phyloP scores from a whole-genome alignment of 2,888 invertebrate genomes.

The Acrobasis consociella region DNA sequence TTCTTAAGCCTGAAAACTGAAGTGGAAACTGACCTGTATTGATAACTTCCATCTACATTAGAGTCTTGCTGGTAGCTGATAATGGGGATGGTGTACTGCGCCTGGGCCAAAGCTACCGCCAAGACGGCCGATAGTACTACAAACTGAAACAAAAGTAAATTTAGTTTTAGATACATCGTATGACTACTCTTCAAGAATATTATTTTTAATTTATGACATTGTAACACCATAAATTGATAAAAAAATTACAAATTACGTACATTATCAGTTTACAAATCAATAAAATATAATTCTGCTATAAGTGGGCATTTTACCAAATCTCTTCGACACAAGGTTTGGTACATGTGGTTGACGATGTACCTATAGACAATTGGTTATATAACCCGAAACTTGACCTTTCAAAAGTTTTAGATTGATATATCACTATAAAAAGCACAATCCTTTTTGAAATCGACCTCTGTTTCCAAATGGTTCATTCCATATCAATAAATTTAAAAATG shows the following conservation, averaged over 20 bases:
- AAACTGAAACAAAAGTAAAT: constrained; percentile 54
- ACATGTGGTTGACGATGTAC: no score
- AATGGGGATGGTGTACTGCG: constrained; percentile 69
- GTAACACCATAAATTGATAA: no score
- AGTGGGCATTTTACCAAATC: no score
- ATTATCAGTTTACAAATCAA: no score
- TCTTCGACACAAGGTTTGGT: no score
- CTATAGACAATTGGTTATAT: neutral
- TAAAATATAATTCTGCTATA: no score
- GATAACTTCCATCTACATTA: constrained; percentile 82
- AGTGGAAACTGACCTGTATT: constrained; percentile 78
- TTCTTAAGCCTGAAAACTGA: no score
- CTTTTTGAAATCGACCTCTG: constrained; percentile 31
- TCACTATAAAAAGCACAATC: constrained; percentile 10
- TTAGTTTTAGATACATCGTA: neutral
- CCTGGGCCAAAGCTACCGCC: constrained; percentile 63
- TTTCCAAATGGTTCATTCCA: constrained; percentile 46
- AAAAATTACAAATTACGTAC: no score
- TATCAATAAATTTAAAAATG: constrained; percentile 45
- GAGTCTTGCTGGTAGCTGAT: constrained; percentile 80
- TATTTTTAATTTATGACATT: no score
- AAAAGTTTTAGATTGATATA: constrained; percentile 3
- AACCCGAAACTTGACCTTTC: constrained; percentile 3
- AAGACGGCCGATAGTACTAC: constrained; percentile 62
- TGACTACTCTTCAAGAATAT: no score